These are phyloP conservation scores for Chamaea fasciata DNA, from an alignment of 2,113 vertebrate genomes.

Conservation along the genomic window DNA sequence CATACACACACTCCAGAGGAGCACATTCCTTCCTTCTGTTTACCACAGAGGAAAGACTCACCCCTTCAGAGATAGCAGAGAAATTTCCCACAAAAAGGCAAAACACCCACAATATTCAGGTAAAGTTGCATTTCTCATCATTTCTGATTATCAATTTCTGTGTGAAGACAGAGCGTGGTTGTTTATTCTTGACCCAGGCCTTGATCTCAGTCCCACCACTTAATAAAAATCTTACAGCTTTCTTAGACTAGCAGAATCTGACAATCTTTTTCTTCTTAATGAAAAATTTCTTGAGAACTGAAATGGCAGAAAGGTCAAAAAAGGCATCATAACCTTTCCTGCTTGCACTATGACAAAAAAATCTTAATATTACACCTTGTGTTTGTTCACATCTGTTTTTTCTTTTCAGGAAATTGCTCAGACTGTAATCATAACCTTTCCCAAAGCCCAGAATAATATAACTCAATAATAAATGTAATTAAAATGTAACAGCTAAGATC, in stretches of 20 bases:
- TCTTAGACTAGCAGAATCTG: neutral
- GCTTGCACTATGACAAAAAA: neutral
- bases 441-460: neutral
- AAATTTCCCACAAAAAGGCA: neutral
- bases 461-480: constrained; percentile 13
- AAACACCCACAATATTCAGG: neutral
- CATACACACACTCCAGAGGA: neutral
- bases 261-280: neutral
- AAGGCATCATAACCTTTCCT: neutral
- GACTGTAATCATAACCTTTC: neutral
- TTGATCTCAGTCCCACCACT: neutral
- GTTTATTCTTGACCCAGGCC: neutral
- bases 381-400: neutral
- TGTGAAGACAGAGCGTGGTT: neutral
- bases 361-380: neutral
- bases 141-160: neutral
- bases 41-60: neutral
- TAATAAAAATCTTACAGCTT: neutral
- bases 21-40: neutral
- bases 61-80: neutral
- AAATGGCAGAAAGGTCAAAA: neutral
- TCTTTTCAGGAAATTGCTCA: neutral
- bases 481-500: neutral
- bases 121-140: neutral
- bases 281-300: neutral